Conservation (phyloP, 2,113 vertebrate genomes). For the Fregata magnificens region DNA sequence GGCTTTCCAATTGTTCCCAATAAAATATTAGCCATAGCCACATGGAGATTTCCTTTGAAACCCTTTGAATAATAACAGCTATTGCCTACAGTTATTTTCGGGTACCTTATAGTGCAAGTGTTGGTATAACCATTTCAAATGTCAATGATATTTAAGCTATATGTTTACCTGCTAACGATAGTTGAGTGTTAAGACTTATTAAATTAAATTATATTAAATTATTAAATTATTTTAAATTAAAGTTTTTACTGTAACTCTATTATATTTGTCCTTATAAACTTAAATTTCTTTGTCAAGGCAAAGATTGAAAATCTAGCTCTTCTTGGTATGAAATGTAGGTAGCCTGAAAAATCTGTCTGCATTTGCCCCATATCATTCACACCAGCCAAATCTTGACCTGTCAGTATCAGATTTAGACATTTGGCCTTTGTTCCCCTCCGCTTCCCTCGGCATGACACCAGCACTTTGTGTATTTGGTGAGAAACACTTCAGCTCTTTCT, state of each 20-base stretch:
- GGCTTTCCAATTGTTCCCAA: background rate
- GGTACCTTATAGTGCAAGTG: background rate
- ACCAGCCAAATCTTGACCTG: background rate
- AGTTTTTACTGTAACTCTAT: background rate
- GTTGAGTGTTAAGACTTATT: background rate
- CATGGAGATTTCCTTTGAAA: background rate
- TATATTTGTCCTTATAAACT: background rate
- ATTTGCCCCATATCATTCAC: background rate
- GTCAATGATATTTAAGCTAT: background rate
- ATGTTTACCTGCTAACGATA: background rate
- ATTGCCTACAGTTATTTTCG: background rate
- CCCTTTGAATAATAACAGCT: background rate
- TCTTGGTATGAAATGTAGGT: background rate
- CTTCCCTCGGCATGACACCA: background rate
- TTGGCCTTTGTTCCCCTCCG: background rate
- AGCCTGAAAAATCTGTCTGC: background rate
- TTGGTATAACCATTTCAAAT: background rate
- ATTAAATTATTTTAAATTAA: no score
- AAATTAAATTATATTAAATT: no score
- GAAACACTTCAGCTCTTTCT: background rate
- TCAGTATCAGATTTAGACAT: background rate
- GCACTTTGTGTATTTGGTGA: background rate
- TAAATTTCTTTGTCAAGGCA: background rate
- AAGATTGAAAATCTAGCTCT: background rate
- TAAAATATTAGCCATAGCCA: background rate